Conservation (phyloP, 2,797 vertebrate species). For the Gymnoscopelus microlampas region DNA sequence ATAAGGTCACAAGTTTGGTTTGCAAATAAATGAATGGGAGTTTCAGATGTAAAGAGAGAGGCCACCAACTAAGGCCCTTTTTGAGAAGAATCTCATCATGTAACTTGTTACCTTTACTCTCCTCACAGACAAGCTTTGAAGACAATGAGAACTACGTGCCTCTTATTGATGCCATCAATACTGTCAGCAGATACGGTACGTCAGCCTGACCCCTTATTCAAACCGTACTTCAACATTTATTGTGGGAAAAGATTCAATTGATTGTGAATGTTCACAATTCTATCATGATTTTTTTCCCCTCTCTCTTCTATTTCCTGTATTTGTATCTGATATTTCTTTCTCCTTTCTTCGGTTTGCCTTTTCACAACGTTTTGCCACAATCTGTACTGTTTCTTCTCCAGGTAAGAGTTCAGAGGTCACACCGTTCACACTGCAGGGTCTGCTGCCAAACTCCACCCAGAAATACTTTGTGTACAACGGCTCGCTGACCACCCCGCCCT, state of each 20-base stretch:
- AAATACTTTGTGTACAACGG: conserved; percentile 97
- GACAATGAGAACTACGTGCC: conserved; percentile 88
- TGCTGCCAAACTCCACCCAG: conserved; percentile 91
- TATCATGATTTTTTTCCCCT: too few relatives aligned
- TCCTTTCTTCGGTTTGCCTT: too few relatives aligned
- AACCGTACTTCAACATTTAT: background rate
- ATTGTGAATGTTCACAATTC: too few relatives aligned
- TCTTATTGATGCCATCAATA: conserved; percentile 87
- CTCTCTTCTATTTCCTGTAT: too few relatives aligned
- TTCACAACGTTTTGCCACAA: too few relatives aligned
- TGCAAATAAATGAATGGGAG: too few relatives aligned
- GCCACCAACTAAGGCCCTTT: too few relatives aligned
- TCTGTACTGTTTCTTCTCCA: conserved; percentile 50
- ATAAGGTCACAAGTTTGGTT: too few relatives aligned
- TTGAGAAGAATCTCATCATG: background rate
- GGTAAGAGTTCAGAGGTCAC: conserved; percentile 86
- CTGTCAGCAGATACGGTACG: conserved; percentile 92
- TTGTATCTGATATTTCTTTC: too few relatives aligned
- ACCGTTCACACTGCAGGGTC: conserved; percentile 85
- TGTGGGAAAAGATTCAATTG: background rate
- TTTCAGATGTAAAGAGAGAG: too few relatives aligned
- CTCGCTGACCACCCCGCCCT: conserved; percentile 93
- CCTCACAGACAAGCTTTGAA: conserved; percentile 85
- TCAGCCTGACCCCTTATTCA: conserved; percentile 3
- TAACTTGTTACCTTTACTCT: conserved; percentile 44